Base-by-base conservation (phyloP, 2,113 vertebrate species). In the Halichoeres trimaculatus region DNA sequence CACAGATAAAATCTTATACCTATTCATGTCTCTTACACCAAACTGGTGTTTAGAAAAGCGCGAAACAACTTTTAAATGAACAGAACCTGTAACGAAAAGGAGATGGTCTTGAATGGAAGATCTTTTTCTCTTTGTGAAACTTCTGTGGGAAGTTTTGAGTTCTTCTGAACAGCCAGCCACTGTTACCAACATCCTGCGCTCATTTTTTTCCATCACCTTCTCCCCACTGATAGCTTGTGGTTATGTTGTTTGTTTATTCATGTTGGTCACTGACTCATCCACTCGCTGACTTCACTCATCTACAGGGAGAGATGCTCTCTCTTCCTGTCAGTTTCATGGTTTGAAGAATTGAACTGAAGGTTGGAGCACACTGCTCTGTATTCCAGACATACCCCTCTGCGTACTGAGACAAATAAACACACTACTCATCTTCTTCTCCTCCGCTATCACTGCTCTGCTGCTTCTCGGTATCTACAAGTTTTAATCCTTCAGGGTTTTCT, bases 331-430 rank as follows among this genome's bases (percentile, higher is more conserved):
- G 38, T 24, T 65, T 72, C 14, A 59, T 8, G 8, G 22, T 19
- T 9, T 57, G 30, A 40, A 92, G 93, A 84, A 94, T 92, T 95
- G 57, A 20, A 41, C 16, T 23, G 26, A 51, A 24, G 16, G 50
- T 64, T 51, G 58, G 13, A 63, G 7, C 12, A 24, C 24, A 19
- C 70, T 81, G 63, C 26, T 88, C 70, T 81, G 83, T 91, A 86
- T 88, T 90, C 82, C 50, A 56, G 82, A 78, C 87, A 84, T 86
- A 76, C 54, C 74, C 57, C 78, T 80, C 73, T 93, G 84, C 70
- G 43, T 82, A 65, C 66, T 74, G 63, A 85, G 65, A 75, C 69
- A 62, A 80, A 87, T 55, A 57, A 57, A 76, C 68, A 54, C 63
- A 51, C 26, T 47, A 10, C 50, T 52, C 52, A 50, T 57, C 55